Evolutionary conservation across 2,797 vertebrate genomes (phyloP), one percentile per base, ranked within the genome.

Genomic region (Tragelaphus oryx): DNA sequence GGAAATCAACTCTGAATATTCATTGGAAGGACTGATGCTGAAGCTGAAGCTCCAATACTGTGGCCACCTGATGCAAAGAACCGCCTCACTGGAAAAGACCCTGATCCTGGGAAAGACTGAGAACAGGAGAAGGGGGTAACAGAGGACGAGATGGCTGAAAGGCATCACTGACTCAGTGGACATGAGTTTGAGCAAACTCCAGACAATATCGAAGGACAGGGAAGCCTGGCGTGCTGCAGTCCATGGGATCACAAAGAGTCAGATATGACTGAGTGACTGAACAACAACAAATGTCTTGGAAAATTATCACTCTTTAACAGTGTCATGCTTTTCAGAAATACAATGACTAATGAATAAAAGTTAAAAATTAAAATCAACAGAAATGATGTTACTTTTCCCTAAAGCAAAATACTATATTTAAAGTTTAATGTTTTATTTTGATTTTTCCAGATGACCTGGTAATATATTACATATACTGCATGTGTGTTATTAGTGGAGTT

Each of bases 341-440:
- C 10, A 71, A 76, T 8, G 3, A 89, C 4, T 37, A 88, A 80
- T 37, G 18, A 83, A 65, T 71, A n/a, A 76, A 95, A 88, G 44
- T 91, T 59, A 93, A 87, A 93, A 87, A n/a, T 74, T 87, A 54
- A 94, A 94, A 75, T 90, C 41, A 81, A 86, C 14, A 81, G 33
- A 96, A 90, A 54, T 65, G 18, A 71, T 44, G 14, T 46, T 54
- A 75, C n/a, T 60, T 87, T 90, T 79, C 79, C 41, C 59, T 65
- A 92, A 74, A 84, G 52, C 6, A 90, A 94, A 96, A 95, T 46
- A 87, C 9, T 55, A 11, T n/a, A 55, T 81, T 85, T 87, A 85
- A 93, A 62, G 55, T 93, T 6, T 78, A 87, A 90, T 59, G 22
- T 46, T 76, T 65, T 75, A 33, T 13, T 79, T 30, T 93, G 30